Evolutionary conservation across 2,888 invertebrate species (phyloP).

Genomic region (Creontiades dilutus): DNA sequence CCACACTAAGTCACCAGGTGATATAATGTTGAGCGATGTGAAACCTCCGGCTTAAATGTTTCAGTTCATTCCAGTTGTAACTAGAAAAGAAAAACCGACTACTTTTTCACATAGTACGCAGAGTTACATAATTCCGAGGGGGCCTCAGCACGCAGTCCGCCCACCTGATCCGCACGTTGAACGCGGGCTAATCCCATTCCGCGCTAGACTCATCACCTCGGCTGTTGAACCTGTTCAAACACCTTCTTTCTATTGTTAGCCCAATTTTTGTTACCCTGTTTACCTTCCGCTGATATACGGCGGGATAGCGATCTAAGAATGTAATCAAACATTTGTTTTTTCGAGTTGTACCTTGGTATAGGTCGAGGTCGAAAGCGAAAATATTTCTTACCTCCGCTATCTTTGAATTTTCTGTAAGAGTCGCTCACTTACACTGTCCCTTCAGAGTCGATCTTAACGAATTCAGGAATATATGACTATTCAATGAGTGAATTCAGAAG

Average conservation of each 20-base stretch:
- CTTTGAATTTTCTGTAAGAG: too few relatives aligned
- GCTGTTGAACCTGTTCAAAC: slow-evolving; percentile 27
- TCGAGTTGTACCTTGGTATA: neutral
- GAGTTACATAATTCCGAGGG: slow-evolving; percentile 6
- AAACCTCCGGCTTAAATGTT: neutral
- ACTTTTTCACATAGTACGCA: neutral
- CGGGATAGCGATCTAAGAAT: neutral
- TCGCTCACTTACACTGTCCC: too few relatives aligned
- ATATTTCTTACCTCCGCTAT: neutral
- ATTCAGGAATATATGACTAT: too few relatives aligned
- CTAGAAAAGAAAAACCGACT: neutral
- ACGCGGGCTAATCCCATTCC: neutral
- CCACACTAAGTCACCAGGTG: too few relatives aligned
- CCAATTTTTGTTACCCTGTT: neutral
- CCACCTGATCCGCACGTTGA: neutral
- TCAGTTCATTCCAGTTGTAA: neutral
- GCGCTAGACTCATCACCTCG: neutral
- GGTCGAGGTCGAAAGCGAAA: neutral
- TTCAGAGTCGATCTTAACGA: too few relatives aligned
- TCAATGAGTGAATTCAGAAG: too few relatives aligned
- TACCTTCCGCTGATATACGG: slow-evolving; percentile 23
- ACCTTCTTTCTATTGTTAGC: slow-evolving; percentile 13
- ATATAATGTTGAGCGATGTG: too few relatives aligned
- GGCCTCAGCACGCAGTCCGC: neutral
- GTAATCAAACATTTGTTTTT: neutral